These are phyloP conservation scores for Bos javanicus DNA, from an alignment of 2,113 vertebrate species.

Conservation along the genomic window DNA sequence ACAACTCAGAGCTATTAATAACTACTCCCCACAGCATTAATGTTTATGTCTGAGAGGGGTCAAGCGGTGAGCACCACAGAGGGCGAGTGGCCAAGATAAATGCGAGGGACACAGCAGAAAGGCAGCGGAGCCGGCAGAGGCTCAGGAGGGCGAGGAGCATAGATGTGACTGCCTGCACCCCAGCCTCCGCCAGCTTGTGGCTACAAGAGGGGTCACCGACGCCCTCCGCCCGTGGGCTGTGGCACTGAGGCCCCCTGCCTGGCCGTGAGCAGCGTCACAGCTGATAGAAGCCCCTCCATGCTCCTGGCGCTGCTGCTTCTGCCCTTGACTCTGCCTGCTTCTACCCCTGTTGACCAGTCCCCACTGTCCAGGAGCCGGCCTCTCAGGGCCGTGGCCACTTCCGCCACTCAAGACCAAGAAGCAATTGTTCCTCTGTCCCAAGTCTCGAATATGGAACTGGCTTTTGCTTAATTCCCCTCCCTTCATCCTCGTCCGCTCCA, in stretches of 20 bases:
- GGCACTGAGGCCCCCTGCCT: neutral
- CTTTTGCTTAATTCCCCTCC: neutral
- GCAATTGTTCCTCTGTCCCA: neutral
- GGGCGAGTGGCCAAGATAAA: neutral
- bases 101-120: fast-evolving
- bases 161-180: neutral
- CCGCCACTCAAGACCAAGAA: neutral
- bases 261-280: fast-evolving
- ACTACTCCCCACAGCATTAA: neutral
- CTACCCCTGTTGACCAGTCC: neutral
- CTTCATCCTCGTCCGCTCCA: neutral
- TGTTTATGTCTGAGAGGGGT: constrained; percentile 31
- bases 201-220: neutral
- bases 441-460: neutral
- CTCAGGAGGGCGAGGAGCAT: neutral
- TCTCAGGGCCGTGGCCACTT: fast-evolving
- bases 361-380: neutral
- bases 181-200: neutral
- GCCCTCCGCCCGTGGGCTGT: fast-evolving
- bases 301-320: neutral
- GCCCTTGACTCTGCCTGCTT: neutral
- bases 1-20: constrained; percentile 44
- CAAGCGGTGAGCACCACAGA: neutral
- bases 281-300: neutral
- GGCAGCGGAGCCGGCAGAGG: fast-evolving